These are phyloP conservation scores for Turritopsis rubra DNA, from an alignment of 30 jellyfish, hydroid and myxozoan genomes.

Conservation along the genomic window DNA sequence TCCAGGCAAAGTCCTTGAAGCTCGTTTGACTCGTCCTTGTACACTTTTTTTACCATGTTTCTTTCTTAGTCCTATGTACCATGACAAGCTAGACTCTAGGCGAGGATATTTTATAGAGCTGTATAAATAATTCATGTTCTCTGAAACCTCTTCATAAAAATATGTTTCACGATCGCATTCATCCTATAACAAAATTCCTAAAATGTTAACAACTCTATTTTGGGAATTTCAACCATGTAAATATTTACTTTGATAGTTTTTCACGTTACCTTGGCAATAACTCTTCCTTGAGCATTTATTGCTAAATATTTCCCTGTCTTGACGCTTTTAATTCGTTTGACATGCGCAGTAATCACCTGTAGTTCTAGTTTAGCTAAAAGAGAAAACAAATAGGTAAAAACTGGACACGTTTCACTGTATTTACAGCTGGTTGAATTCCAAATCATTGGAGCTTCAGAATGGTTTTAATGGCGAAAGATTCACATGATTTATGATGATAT, in stretches of 20 bases:
- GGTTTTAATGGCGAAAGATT: no score
- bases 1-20: conserved; percentile 40
- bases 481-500: no score
- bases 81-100: neutral
- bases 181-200: conserved; percentile 21
- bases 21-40: conserved; percentile 33
- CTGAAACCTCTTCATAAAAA: conserved; percentile 33
- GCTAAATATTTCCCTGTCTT: conserved; percentile 75
- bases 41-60: conserved; percentile 19
- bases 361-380: conserved; percentile 63
- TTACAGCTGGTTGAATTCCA: no score
- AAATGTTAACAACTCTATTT: neutral
- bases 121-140: conserved; percentile 10
- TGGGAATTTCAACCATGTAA: neutral
- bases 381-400: neutral
- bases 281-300: conserved; percentile 63
- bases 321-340: conserved; percentile 58
- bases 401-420: no score
- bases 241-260: neutral
- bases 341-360: conserved; percentile 52
- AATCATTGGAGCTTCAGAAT: no score
- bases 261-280: conserved; percentile 57
- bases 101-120: conserved; percentile 35
- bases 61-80: conserved; percentile 31
- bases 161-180: conserved; percentile 22